phyloP scores from a whole-genome alignment of 2,113 vertebrate species.

The Tetrax tetrax region DNA sequence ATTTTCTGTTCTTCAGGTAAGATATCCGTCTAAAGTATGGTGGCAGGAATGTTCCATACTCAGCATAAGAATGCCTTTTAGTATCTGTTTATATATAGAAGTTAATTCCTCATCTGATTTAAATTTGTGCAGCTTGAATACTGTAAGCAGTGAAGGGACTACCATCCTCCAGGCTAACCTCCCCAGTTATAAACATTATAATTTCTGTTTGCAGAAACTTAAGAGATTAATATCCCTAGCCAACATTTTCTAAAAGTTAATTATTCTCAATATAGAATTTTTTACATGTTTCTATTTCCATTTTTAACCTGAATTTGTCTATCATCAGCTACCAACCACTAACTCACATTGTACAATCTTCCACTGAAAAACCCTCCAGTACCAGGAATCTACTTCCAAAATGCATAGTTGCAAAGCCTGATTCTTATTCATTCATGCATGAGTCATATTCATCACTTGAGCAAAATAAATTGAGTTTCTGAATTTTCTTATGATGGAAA shows the following conservation, averaged over 20 bases:
- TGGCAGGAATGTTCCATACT: neutral
- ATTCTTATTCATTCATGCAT: too few relatives aligned
- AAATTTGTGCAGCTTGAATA: neutral
- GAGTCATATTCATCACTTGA: neutral
- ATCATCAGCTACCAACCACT: neutral
- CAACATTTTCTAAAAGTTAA: neutral
- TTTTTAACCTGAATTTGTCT: neutral
- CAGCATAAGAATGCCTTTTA: neutral
- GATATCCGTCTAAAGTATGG: neutral
- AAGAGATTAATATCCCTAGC: neutral
- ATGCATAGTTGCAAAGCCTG: neutral
- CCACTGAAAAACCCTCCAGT: neutral
- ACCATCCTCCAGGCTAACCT: neutral
- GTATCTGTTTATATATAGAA: neutral
- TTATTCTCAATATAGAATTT: neutral
- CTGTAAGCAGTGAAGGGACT: neutral
- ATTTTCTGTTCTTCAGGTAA: neutral
- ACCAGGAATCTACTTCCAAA: neutral
- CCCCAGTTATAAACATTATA: neutral
- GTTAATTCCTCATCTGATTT: neutral
- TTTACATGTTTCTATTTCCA: neutral
- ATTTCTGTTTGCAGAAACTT: neutral
- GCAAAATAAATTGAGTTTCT: neutral
- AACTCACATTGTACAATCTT: neutral
- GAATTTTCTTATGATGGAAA: neutral